Evolutionary conservation across 1,140 invertebrate genomes (phyloP).

Genomic region (Drosophila hydei): DNA sequence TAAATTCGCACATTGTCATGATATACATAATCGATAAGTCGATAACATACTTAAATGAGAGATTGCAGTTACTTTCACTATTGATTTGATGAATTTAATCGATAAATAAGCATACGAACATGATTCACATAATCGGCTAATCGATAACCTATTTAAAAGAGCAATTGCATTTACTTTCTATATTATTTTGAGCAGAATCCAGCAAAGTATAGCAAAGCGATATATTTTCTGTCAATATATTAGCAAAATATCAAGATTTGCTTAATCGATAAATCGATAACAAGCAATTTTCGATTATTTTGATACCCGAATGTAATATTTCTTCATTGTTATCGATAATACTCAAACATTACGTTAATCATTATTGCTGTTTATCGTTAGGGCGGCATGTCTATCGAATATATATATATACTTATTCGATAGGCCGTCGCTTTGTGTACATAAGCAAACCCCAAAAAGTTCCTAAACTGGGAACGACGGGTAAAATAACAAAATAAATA

Average conservation of each 20-base stretch:
- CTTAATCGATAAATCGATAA: neutral
- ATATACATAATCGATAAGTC: neutral
- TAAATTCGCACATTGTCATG: neutral
- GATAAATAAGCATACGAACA: neutral
- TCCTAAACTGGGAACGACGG: conserved; percentile 71
- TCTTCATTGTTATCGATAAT: conserved; percentile 28
- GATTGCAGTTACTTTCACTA: neutral
- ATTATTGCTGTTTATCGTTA: conserved; percentile 27
- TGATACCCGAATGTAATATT: neutral
- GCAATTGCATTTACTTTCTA: neutral
- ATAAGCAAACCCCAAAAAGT: conserved; percentile 62
- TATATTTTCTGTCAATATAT: conserved; percentile 2
- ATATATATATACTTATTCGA: conserved; percentile 9
- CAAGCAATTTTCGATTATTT: neutral
- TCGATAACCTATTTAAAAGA: neutral
- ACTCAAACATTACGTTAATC: conserved; percentile 33
- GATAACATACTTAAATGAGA: neutral
- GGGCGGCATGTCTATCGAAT: conserved; percentile 19
- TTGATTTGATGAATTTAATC: neutral
- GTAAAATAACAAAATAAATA: conserved; percentile 40
- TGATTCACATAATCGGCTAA: neutral
- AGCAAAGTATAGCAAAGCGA: neutral
- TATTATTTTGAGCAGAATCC: neutral
- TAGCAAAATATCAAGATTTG: no score
- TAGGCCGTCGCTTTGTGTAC: conserved; percentile 41